Evolutionary conservation across 2,113 vertebrate species (phyloP), one percentile per base, ranked within the genome.

Genomic region (Trichechus manatus): DNA sequence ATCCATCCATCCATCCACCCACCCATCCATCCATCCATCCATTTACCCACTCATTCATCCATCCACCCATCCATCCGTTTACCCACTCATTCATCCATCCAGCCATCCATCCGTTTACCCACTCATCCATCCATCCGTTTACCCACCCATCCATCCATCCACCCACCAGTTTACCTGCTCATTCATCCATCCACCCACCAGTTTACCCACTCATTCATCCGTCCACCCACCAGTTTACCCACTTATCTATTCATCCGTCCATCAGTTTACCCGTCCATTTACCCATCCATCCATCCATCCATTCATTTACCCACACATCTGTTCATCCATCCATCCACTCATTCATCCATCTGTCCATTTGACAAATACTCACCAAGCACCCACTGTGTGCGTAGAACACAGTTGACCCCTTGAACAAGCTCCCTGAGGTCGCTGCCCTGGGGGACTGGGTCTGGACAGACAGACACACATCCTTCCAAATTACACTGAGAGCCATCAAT

Each of bases 331-430:
- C 53, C 3, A 3, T 63, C 80, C 53, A 1, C 22, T 9, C 17
- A 0, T 33, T 59, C 36, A 10, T 5, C 13, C 68, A 0, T 33
- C 4, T 27, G 0, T 1, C 10, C 36, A 9, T 1, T 4, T 6
- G 9, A 0, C 17, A 27, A 42, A 27, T 17, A 17, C 27, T 50
- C 36, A 3, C 4, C 0, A 9, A 31, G 47, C 27, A 0, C 1
- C 1, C 36, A 2, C 75, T 9, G 64, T 27, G 36, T n/a, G 19
- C 19, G 19, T 25, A 22, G 63, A 44, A 23, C 20, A 5, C 9
- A 29, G 50, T 66, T 56, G 27, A 39, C 8, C 20, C n/a, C 64
- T 14, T 29, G 27, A 66, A 19, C 31, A 56, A 10, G 25, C 13
- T 27, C 15, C 42, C 0, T 5, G 10, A 6, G 47, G 27, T 1